These are phyloP conservation scores for Mycteria americana DNA, from an alignment of 2,797 vertebrate genomes.

Conservation along the genomic window DNA sequence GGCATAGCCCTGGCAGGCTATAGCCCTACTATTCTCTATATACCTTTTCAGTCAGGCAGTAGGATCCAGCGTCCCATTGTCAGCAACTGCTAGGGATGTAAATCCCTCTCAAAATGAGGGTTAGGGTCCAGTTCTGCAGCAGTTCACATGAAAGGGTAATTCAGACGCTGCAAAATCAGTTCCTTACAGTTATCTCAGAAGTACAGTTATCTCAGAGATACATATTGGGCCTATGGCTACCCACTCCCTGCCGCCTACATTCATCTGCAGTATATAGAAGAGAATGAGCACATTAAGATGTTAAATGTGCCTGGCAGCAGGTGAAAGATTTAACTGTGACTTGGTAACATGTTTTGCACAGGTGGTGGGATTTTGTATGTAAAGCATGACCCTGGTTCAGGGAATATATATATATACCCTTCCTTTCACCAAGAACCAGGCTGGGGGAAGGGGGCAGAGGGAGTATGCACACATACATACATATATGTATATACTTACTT, in stretches of 20 bases:
- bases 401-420: not conserved
- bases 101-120: not conserved
- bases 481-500: not conserved
- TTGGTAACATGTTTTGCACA: not conserved
- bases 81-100: not conserved
- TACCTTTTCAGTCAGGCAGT: not conserved
- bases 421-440: not conserved
- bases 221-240: not conserved
- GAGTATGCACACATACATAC: not conserved
- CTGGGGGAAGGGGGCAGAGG: not conserved
- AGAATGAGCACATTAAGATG: not conserved
- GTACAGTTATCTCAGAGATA: too few relatives aligned
- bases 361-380: not conserved
- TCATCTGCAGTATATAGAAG: not conserved
- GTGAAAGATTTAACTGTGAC: not conserved
- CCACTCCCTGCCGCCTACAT: not conserved
- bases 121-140: not conserved
- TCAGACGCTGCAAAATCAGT: not conserved
- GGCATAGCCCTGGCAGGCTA: not conserved
- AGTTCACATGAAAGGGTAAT: not conserved
- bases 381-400: not conserved
- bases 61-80: not conserved
- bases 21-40: not conserved
- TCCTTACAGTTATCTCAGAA: not conserved
- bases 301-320: not conserved